These are phyloP conservation scores for Chrysemys picta DNA, from an alignment of 2,113 vertebrate genomes.

Conservation along the genomic window DNA sequence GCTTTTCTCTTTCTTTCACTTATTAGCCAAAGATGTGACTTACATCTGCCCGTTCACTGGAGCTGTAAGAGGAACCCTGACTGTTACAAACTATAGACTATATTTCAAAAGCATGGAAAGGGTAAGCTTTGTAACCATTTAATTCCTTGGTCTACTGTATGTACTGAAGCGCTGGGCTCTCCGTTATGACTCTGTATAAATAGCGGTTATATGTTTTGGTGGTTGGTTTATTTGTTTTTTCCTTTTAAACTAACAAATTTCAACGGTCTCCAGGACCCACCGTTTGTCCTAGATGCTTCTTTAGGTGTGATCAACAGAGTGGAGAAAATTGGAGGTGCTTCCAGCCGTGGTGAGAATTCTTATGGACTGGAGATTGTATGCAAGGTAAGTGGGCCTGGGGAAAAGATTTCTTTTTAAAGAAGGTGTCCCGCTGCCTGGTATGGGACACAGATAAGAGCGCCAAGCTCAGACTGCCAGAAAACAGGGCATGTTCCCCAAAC, in stretches of 20 bases:
- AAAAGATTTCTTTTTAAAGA: not conserved
- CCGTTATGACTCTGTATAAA: not conserved
- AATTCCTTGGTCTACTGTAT: slow-evolving; percentile 2
- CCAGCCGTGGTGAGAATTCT: slow-evolving; percentile 91
- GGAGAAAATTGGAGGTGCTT: slow-evolving; percentile 93
- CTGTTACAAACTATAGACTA: slow-evolving; percentile 94
- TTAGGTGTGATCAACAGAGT: slow-evolving; percentile 95
- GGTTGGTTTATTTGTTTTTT: slow-evolving; percentile 2
- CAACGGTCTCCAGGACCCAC: slow-evolving; percentile 85
- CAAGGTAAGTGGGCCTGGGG: slow-evolving; percentile 81
- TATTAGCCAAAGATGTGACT: slow-evolving; percentile 92
- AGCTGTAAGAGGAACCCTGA: slow-evolving; percentile 91
- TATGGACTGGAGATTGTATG: slow-evolving; percentile 91
- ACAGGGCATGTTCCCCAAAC: no score
- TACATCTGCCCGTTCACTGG: slow-evolving; percentile 97
- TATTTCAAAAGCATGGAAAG: slow-evolving; percentile 95
- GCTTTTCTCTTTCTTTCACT: not conserved
- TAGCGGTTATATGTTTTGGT: not conserved
- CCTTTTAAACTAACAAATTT: slow-evolving; percentile 61
- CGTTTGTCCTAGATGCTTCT: slow-evolving; percentile 94
- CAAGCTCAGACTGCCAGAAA: no score
- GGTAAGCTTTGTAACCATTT: slow-evolving; percentile 81
- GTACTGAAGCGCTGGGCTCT: not conserved
- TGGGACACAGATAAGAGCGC: no score
- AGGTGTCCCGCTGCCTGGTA: not conserved